Percentiles rank a stretch among this genome's conserved stretches.
These are phyloP conservation scores for Euura lappo DNA, from an alignment of 1,140 invertebrate genomes.

Conservation along the genomic window DNA sequence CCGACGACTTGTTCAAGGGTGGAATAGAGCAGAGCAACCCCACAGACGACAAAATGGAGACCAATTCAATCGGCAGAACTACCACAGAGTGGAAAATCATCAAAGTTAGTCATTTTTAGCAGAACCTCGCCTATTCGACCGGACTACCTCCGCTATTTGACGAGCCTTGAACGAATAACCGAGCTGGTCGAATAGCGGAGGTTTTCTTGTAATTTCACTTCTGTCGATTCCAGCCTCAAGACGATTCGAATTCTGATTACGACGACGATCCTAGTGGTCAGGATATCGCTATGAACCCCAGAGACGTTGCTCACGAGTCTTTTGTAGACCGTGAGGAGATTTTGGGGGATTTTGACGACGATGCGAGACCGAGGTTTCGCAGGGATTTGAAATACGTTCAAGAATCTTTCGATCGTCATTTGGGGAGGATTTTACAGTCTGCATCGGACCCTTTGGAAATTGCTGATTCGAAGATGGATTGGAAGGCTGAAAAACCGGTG, in stretches of 20 bases:
- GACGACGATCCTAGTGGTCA: not conserved
- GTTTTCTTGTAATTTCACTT: too few relatives aligned
- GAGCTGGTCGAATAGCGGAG: too few relatives aligned
- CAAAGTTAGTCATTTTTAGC: conserved; percentile 11
- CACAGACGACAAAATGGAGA: conserved; percentile 21
- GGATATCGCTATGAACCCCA: not conserved
- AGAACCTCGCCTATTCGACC: not conserved
- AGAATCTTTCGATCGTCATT: not conserved
- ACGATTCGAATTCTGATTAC: not conserved
- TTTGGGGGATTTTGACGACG: conserved; percentile 36
- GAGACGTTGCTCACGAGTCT: conserved; percentile 30
- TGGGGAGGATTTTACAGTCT: not conserved
- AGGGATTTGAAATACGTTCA: conserved; percentile 28
- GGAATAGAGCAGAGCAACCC: conserved; percentile 36
- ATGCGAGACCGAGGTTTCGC: conserved; percentile 32
- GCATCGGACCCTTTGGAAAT: not conserved
- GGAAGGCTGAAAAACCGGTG: not conserved
- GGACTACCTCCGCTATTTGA: not conserved
- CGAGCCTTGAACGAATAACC: too few relatives aligned
- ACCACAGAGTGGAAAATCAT: conserved; percentile 28
- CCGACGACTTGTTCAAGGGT: conserved; percentile 45
- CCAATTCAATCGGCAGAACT: conserved; percentile 6
- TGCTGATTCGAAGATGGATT: not conserved
- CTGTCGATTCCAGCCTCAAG: too few relatives aligned
- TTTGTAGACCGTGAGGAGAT: conserved; percentile 38